A percentile compares a stretch with the other conserved stretches of the same genome.
Conservation (phyloP, 2,113 vertebrate species). For the Mastomys natalensis region DNA sequence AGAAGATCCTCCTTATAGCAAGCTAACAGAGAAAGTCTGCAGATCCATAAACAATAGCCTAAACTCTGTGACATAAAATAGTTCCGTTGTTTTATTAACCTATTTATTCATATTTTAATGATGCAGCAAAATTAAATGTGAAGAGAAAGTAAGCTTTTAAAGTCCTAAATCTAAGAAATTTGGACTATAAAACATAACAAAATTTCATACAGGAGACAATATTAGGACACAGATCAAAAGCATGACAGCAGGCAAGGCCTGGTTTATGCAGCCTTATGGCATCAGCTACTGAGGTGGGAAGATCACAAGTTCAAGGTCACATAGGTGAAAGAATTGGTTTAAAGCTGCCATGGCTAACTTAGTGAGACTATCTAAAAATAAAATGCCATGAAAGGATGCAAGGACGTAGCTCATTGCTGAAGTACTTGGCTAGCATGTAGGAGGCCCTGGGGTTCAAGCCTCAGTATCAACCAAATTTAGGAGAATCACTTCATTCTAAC, state of each 20-base stretch:
- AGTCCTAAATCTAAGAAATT: constrained; percentile 79
- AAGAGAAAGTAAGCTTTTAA: constrained; percentile 77
- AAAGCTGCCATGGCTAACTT: neutral
- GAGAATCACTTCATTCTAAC: constrained; percentile 37
- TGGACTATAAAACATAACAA: constrained; percentile 73
- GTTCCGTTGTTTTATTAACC: constrained; percentile 82
- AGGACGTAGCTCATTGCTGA: neutral
- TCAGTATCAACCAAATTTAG: constrained; percentile 19
- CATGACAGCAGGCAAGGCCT: neutral
- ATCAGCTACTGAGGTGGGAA: neutral
- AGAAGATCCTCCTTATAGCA: constrained; percentile 57
- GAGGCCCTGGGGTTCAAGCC: neutral
- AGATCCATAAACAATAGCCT: constrained; percentile 80
- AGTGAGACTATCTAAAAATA: neutral
- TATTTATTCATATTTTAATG: constrained; percentile 83
- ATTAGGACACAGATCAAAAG: constrained; percentile 76
- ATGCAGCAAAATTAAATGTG: constrained; percentile 81
- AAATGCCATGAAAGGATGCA: neutral
- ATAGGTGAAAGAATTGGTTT: neutral
- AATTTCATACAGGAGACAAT: constrained; percentile 76
- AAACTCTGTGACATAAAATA: constrained; percentile 80
- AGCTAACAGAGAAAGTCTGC: constrained; percentile 65
- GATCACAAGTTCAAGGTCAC: neutral
- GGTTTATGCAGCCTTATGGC: neutral
- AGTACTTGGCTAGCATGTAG: neutral